Evolutionary conservation across 2,797 vertebrate species (phyloP), one percentile per base, ranked within the genome.

Genomic region (Alouatta caraya): DNA sequence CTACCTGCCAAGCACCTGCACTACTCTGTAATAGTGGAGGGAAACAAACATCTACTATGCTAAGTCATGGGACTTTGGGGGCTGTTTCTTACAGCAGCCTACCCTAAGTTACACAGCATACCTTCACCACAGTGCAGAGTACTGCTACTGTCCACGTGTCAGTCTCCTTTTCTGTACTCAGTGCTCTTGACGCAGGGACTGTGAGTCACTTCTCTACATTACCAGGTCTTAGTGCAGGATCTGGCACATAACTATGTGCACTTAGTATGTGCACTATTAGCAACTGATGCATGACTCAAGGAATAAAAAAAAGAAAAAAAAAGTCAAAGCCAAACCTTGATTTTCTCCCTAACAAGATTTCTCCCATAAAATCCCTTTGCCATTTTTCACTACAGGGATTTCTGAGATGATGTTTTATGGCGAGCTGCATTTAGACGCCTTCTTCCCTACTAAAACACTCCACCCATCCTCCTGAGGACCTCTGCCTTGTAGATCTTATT

Each of bases 21-120:
- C 22, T 48, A 8, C 30, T 76, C 59, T n/a, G 12, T 42, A 70
- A 84, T 1, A 59, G 22, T 39, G 22, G 64, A 44, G 8, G 67
- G 90, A 83, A 64, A 78, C 5, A 13, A 15, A 10, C 0, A 10
- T 13, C 50, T 48, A 3, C 19, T 0, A 50, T 14, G 12, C 24
- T 6, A 13, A 55, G 37, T 13, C 50, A 14, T 10, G 24, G 9
- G 48, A 75, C 17, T 48, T 12, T 33, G 30, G 22, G 50, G 5
- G 59, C 24, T 42, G 4, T 46, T 22, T 52, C 10, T 90, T 21
- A 26, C 6, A 17, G 89, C 9, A 13, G 39, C 46, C 39, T 46
- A 5, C 1, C 1, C 11, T 72, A 3, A 6, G 1, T 26, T 28
- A 21, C 22, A 46, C 22, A 10, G 24, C 61, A 39, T 6, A 5